Base-by-base conservation (phyloP, 2,797 vertebrate genomes). In the Pyrrhura leucotis region DNA sequence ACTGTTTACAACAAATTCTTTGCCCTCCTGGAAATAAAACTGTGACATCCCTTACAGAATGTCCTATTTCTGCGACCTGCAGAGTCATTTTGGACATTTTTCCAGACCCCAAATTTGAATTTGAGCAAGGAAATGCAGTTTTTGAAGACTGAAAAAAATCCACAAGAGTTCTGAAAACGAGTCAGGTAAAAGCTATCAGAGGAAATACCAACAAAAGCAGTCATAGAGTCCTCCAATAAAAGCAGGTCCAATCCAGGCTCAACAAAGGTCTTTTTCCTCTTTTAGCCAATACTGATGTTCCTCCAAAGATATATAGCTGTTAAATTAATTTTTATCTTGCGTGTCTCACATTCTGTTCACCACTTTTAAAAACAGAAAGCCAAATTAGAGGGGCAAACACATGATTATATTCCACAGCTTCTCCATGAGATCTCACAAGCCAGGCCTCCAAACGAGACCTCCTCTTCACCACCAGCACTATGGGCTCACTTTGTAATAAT, bases 121-220 rank as follows among this genome's bases (percentile, higher is more conserved):
- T 93, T 94, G 77, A 90, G 74, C 23, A 53, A 84, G 37, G 23
- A 94, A 74, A 85, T 56, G 23, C 72, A 37, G 47, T 29, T 94
- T 94, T 39, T 79, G 67, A 84, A 79, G 85, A 53, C 40, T 53
- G 26, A 80, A 89, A 86, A 85, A 62, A 62, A 61, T n/a, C 18
- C 72, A 58, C n/a, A 39, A 53, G 23, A 71, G 59, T 87, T 94
- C 66, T 93, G 77, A 91, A 96, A 96, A 79, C 71, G 79, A 95
- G 91, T 96, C 93, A 96, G 93, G 90, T 88, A 91, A 96, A 95
- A 94, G 69, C 92, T 74, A 86, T 94, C 83, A 90, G 67, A 69
- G 35, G 73, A 88, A 96, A 91, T 90, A 85, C 50, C 91, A 88
- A 84, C 83, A 92, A 92, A 96, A 94, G 37, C 56, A 88, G 75